These are phyloP conservation scores for Mixornis gularis DNA, from an alignment of 2,113 vertebrate genomes.

Conservation along the genomic window DNA sequence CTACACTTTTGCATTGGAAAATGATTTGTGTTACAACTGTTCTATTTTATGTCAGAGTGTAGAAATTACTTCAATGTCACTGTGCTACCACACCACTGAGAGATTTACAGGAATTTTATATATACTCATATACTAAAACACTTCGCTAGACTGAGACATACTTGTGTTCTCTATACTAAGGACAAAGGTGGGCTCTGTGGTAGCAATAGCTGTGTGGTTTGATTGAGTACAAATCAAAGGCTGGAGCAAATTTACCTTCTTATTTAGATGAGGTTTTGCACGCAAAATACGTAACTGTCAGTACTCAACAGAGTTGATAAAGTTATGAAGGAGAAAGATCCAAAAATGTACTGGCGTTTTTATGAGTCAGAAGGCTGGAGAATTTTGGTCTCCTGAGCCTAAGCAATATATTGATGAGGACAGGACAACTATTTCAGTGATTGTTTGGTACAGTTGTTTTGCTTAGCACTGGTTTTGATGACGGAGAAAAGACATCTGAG, in stretches of 20 bases:
- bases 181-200: background rate
- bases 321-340: background rate
- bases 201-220: background rate
- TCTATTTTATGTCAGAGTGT: background rate
- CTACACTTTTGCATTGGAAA: background rate
- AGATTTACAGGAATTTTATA: background rate
- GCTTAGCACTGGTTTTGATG: background rate
- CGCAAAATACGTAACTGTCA: background rate
- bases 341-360: background rate
- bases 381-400: background rate
- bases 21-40: background rate
- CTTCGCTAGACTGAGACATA: background rate
- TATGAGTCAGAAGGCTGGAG: background rate
- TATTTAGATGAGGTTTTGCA: background rate
- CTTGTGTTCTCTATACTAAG: background rate
- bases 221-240: background rate
- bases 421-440: background rate
- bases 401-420: background rate
- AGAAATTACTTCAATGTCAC: background rate
- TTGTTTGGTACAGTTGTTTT: background rate
- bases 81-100: rapidly evolving
- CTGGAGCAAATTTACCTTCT: background rate
- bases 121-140: background rate
- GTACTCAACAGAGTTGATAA: background rate
- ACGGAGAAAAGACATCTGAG: background rate